Conservation (phyloP, 2,113 vertebrate genomes). For the Odobenus rosmarus region DNA sequence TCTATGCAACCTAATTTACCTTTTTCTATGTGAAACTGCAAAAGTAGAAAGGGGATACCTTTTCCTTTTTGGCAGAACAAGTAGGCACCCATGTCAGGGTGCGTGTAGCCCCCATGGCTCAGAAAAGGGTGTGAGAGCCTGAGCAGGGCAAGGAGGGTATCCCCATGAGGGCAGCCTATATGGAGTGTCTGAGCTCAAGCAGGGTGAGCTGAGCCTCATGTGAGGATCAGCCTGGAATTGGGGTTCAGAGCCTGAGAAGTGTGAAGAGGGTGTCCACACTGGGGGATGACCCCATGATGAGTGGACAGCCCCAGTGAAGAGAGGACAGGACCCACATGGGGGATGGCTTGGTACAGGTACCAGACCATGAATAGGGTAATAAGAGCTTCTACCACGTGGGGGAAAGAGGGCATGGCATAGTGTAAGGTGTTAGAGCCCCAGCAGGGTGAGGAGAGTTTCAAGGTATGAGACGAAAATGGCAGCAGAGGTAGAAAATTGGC, state of each 20-base stretch:
- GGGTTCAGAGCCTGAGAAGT: not conserved
- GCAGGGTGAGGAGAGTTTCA: not conserved
- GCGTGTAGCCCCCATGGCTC: not conserved
- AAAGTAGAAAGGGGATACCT: not conserved
- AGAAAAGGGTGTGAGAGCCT: no score
- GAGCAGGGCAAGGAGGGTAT: not conserved
- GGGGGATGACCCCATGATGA: accelerated
- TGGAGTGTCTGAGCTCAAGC: not conserved
- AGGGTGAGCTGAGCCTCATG: accelerated
- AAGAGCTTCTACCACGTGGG: not conserved
- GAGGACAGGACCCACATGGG: accelerated
- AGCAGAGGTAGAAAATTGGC: not conserved
- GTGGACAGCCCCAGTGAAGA: not conserved
- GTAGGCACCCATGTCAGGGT: not conserved
- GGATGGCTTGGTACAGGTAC: not conserved
- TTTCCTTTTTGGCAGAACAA: not conserved
- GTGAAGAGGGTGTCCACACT: not conserved
- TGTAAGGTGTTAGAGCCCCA: not conserved
- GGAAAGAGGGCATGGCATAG: accelerated
- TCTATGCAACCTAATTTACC: not conserved
- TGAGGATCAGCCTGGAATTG: not conserved
- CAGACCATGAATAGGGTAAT: accelerated
- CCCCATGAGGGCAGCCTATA: accelerated
- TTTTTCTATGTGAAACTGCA: not conserved
- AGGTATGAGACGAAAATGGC: not conserved